phyloP scores from a whole-genome alignment of 2,888 invertebrate genomes.

The Perithous albicinctus region DNA sequence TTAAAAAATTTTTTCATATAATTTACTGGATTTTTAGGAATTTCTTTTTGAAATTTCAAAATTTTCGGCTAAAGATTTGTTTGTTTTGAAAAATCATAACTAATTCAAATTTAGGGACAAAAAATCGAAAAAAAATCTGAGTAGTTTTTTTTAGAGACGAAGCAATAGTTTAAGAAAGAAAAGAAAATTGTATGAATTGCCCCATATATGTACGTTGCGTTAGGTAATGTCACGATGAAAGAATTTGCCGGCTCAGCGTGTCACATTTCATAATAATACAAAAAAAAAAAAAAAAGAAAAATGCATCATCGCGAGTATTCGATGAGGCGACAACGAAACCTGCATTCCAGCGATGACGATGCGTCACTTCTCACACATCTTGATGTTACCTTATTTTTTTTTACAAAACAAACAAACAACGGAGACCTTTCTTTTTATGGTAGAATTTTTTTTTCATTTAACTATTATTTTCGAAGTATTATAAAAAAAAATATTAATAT shows the following conservation, averaged over 20 bases:
- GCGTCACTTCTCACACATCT: not conserved
- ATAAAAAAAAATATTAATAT: not conserved
- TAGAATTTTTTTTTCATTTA: not conserved
- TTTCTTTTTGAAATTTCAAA: too few relatives aligned
- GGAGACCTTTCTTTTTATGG: not conserved
- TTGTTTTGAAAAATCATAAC: too few relatives aligned
- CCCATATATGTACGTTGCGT: not conserved
- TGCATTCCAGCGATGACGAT: not conserved
- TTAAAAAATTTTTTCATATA: too few relatives aligned
- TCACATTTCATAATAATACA: conserved; percentile 59
- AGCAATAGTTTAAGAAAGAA: too few relatives aligned
- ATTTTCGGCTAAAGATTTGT: too few relatives aligned
- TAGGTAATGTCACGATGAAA: conserved; percentile 43
- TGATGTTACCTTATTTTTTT: not conserved
- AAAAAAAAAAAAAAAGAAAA: too few relatives aligned
- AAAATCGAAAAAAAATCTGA: too few relatives aligned
- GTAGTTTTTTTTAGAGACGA: too few relatives aligned
- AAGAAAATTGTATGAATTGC: too few relatives aligned
- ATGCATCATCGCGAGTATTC: conserved; percentile 4
- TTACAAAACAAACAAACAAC: not conserved
- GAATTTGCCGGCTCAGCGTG: conserved; percentile 33
- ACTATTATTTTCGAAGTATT: too few relatives aligned
- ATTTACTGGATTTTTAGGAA: too few relatives aligned
- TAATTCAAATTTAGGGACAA: too few relatives aligned
- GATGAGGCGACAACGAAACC: not conserved